Evolutionary conservation across 1,140 invertebrate genomes (phyloP).

Genomic region (Mactra quadrangularis): DNA sequence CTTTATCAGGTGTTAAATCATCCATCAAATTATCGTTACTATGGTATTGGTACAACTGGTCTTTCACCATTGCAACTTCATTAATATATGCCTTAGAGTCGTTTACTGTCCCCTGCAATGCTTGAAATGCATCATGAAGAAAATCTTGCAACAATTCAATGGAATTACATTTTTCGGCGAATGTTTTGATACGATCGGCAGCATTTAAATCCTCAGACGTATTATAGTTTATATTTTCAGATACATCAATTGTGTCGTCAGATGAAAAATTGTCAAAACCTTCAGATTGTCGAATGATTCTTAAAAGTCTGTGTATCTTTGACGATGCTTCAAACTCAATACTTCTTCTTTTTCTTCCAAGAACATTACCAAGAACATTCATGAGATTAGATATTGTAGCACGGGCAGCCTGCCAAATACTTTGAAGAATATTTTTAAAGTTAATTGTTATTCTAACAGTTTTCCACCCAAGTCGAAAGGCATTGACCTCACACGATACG

Average conservation of each 20-base stretch:
- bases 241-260: background rate
- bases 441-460: conserved; percentile 42
- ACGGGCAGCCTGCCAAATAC: conserved; percentile 51
- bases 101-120: conserved; percentile 6
- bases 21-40: background rate
- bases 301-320: background rate
- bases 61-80: background rate
- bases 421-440: conserved; percentile 55
- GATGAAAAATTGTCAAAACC: background rate
- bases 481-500: conserved; percentile 58
- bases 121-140: conserved; percentile 8
- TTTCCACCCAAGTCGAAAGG: conserved; percentile 54
- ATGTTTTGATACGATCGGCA: background rate
- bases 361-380: conserved; percentile 12
- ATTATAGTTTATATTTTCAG: background rate
- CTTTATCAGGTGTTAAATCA: conserved; percentile 19
- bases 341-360: conserved; percentile 16
- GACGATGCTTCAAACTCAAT: background rate
- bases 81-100: background rate
- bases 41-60: background rate
- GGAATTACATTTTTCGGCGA: background rate
- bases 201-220: background rate
- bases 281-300: background rate
- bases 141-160: conserved; percentile 11
- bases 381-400: conserved; percentile 8